Base-by-base conservation (phyloP, 2,113 vertebrate species). In the Python bivittatus region DNA sequence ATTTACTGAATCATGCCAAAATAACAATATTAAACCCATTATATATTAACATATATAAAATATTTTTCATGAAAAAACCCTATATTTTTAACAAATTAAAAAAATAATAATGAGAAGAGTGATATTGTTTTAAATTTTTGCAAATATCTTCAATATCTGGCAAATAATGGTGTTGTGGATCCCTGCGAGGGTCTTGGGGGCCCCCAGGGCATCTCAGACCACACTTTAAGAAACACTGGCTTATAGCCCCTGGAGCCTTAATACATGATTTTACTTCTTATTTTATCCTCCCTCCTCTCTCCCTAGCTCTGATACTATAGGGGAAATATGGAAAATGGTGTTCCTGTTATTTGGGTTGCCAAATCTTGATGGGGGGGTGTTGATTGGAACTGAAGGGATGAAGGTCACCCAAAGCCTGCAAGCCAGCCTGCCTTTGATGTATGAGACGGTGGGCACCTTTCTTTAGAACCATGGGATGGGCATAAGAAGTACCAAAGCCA, bases 381-480 rank as follows among this genome's bases (percentile, higher is more conserved):
- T 72, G 15, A 33, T 72, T 72, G n/a, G 6, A 38, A 72, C 17
- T 20, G 68, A 72, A 72, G n/a, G 68, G 68, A 72, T 38, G 27
- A n/a, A 29, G 27, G 27, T 64, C 61, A 64, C 29, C 29, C n/a
- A n/a, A 72, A 72, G n/a, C n/a, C 68, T 38, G 15, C 68, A 72
- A 38, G 68, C 68, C n/a, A 72, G 33, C 15, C 68, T 33, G n/a
- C n/a, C 6, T 38, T 38, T 33, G 38, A 1, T 15, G 0, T 0
- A 84, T 89, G 91, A 84, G 91, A 94, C 89, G 12, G 6, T 89
- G 85, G 93, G 90, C 0, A 93, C 90, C 89, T 0, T 94, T 93
- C 91, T 91, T 0, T 27, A 61, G n/a, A 68, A 53, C 42, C 9
- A 33, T n/a, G 58, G 48, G 44, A 48, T 11, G 42, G 25, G 25